Evolutionary conservation across 1,140 invertebrate genomes (phyloP).

Genomic region (Venturia canescens): DNA sequence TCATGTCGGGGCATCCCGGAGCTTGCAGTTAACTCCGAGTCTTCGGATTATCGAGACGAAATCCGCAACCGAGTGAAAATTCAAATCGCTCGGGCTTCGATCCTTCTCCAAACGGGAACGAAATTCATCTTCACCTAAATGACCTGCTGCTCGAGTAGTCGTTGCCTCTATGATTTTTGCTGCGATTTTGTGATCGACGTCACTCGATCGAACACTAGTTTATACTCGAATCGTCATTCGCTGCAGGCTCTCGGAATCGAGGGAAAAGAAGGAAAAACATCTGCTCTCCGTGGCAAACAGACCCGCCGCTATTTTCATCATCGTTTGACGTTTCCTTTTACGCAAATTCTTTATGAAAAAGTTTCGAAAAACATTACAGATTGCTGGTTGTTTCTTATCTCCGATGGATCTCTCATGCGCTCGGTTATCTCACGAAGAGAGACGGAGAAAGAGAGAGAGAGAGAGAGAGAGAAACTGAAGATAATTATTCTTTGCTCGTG

Average conservation of each 20-base stretch:
- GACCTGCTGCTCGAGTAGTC: no score
- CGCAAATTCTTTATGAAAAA: background rate
- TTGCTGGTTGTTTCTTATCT: background rate
- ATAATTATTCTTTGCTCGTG: conserved; percentile 14
- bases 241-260: no score
- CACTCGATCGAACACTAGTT: no score
- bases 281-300: background rate
- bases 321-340: background rate
- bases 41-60: no score
- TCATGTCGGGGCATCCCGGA: no score
- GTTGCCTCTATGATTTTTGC: no score
- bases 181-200: background rate
- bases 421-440: background rate
- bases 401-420: background rate
- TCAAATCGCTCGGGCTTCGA: no score
- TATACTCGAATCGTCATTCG: no score
- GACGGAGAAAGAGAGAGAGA: background rate
- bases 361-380: background rate
- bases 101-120: no score
- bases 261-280: background rate
- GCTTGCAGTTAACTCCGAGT: no score
- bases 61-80: no score
- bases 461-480: background rate
- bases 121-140: no score
- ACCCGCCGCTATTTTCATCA: background rate